Percentiles rank a stretch among this genome's conserved stretches.
Evolutionary conservation across 37 sponge, comb jelly and placozoan genomes (phyloP).

Genomic region (Beroe ovata): DNA sequence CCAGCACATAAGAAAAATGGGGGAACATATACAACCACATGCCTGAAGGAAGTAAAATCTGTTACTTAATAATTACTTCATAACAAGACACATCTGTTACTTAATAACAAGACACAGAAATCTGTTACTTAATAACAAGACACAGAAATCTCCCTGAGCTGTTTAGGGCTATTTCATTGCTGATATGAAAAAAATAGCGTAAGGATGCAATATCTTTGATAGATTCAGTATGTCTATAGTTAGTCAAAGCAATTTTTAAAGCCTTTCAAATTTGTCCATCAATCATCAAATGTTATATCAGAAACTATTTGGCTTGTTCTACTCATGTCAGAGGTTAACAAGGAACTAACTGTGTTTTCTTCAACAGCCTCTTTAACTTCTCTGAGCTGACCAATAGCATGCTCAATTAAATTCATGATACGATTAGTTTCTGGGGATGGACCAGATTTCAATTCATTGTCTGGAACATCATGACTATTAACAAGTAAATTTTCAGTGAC

Average conservation of each 20-base stretch:
- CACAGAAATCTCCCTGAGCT: background rate
- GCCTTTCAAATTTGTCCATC: background rate
- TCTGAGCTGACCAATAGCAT: slow-evolving; percentile 31
- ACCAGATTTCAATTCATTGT: too few species aligned
- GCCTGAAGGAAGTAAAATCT: too few species aligned
- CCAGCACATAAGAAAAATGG: slow-evolving; percentile 42
- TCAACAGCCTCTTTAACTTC: slow-evolving; percentile 54
- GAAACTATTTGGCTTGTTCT: slow-evolving; percentile 27
- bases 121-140: too few species aligned
- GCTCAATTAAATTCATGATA: slow-evolving; percentile 26
- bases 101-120: too few species aligned
- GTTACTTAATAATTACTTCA: too few species aligned
- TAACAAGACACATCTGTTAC: too few species aligned
- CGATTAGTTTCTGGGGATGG: slow-evolving; percentile 10
- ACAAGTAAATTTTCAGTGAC: background rate
- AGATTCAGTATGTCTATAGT: background rate
- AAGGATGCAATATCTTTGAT: background rate
- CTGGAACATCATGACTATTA: background rate
- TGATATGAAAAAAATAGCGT: slow-evolving; percentile 9
- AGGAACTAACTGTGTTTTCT: slow-evolving; percentile 39
- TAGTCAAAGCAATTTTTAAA: too few species aligned
- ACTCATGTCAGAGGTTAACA: slow-evolving; percentile 20
- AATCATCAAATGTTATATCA: slow-evolving; percentile 17
- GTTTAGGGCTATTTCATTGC: background rate
- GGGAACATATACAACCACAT: slow-evolving; percentile 67